phyloP scores from a whole-genome alignment of 2,797 vertebrate species.

The Sebastes nivosus region DNA sequence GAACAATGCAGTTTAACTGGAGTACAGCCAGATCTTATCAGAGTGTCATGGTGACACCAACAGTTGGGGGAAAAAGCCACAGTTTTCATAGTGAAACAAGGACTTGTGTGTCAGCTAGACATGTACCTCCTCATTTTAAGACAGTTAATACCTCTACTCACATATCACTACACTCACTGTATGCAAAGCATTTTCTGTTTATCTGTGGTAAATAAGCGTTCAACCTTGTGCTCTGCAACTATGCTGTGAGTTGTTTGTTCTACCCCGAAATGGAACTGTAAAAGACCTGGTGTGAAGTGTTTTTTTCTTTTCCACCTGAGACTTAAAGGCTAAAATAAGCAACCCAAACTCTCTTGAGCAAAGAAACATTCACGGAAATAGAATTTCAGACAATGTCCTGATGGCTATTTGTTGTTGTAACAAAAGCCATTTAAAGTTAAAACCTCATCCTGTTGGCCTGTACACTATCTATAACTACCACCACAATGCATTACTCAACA shows the following conservation, averaged over 20 bases:
- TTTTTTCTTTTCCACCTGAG: conserved; percentile 25
- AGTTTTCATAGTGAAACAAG: conserved; percentile 3
- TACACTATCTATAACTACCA: conserved; percentile 30
- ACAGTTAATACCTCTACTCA: not conserved
- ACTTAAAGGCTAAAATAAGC: conserved; percentile 12
- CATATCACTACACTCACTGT: not conserved
- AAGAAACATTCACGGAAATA: conserved; percentile 8
- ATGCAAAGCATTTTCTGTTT: not conserved
- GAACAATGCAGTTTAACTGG: conserved; percentile 62
- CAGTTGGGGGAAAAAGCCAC: conserved; percentile 14
- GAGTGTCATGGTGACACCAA: conserved; percentile 48
- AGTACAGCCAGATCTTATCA: conserved; percentile 56
- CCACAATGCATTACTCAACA: conserved; percentile 40
- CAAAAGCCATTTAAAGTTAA: conserved; percentile 17
- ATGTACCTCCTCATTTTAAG: conserved; percentile 19
- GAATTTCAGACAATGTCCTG: not conserved
- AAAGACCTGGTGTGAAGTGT: conserved; percentile 13
- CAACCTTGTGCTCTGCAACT: conserved; percentile 12
- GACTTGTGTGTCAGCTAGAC: conserved; percentile 13
- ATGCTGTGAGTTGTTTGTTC: conserved; percentile 40
- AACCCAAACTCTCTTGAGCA: conserved; percentile 2
- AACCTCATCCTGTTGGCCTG: conserved; percentile 13
- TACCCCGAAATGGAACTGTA: conserved; percentile 37
- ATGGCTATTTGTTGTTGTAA: conserved; percentile 4
- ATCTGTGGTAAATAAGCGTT: conserved; percentile 35